A percentile compares a stretch with the other conserved stretches of the same genome.
Conservation (phyloP, 1,140 invertebrate genomes). For the Hormaphis cornu region DNA sequence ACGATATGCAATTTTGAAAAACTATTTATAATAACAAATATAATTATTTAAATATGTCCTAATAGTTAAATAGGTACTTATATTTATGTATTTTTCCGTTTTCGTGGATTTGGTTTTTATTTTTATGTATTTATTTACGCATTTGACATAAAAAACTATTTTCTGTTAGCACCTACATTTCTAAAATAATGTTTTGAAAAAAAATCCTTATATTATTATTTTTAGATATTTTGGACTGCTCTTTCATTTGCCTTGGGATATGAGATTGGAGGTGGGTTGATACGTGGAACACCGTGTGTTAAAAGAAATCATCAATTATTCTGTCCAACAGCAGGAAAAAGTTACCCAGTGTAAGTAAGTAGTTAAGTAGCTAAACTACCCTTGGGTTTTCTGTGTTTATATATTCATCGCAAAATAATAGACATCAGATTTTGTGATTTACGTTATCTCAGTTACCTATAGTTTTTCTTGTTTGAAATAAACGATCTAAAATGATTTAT, state of each 20-base stretch:
- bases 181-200: too few species aligned
- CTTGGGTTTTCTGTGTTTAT: neutral
- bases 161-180: too few species aligned
- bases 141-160: too few species aligned
- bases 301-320: constrained; percentile 79
- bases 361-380: constrained; percentile 26
- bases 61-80: too few species aligned
- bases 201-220: constrained; percentile 36
- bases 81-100: too few species aligned
- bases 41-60: too few species aligned
- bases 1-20: too few species aligned
- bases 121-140: too few species aligned
- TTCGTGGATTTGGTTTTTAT: too few species aligned
- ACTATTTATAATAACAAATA: too few species aligned
- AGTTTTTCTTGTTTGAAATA: too few species aligned
- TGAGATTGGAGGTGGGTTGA: constrained; percentile 72
- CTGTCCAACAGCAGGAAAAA: constrained; percentile 79
- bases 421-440: neutral
- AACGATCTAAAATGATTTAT: neutral
- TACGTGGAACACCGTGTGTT: constrained; percentile 77
- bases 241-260: constrained; percentile 72
- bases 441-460: too few species aligned
- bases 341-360: constrained; percentile 74
- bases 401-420: neutral
- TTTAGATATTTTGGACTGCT: constrained; percentile 80